A percentile compares a stretch with the other conserved stretches of the same genome.
Conservation (phyloP, 2,797 vertebrate species). For the Hydrocynus forskahlii region DNA sequence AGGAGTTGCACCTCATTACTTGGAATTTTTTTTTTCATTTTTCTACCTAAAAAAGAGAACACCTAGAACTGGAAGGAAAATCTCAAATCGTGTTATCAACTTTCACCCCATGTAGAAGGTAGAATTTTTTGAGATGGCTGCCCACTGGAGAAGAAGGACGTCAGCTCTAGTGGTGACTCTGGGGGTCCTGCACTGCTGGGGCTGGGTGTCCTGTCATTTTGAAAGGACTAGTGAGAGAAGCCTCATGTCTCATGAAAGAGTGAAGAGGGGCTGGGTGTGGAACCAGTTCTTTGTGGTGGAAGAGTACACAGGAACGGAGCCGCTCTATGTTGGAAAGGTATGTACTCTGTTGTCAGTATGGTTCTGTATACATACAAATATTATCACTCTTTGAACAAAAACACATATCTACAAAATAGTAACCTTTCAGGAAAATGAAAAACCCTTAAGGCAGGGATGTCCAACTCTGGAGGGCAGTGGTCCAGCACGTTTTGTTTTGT, state of each 20-base stretch:
- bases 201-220: slow-evolving; percentile 64
- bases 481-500: too few relatives aligned
- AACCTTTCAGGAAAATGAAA: too few relatives aligned
- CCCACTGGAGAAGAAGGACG: slow-evolving; percentile 64
- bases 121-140: slow-evolving; percentile 69
- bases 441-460: too few relatives aligned
- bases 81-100: slow-evolving; percentile 48
- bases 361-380: background rate
- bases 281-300: slow-evolving; percentile 99
- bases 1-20: background rate
- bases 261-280: slow-evolving; percentile 99
- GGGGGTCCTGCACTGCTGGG: slow-evolving; percentile 69
- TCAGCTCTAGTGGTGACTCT: slow-evolving; percentile 66
- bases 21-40: slow-evolving; percentile 31
- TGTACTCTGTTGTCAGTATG: background rate
- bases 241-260: slow-evolving; percentile 80
- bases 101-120: slow-evolving; percentile 70
- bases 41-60: background rate
- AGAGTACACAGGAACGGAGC: slow-evolving; percentile 97
- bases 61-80: slow-evolving; percentile 15
- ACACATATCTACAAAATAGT: too few relatives aligned
- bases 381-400: background rate
- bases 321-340: slow-evolving; percentile 98
- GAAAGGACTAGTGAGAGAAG: slow-evolving; percentile 78
- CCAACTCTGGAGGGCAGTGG: too few relatives aligned